Evolutionary conservation across 2,113 vertebrate species (phyloP).

Genomic region (Equus quagga): DNA sequence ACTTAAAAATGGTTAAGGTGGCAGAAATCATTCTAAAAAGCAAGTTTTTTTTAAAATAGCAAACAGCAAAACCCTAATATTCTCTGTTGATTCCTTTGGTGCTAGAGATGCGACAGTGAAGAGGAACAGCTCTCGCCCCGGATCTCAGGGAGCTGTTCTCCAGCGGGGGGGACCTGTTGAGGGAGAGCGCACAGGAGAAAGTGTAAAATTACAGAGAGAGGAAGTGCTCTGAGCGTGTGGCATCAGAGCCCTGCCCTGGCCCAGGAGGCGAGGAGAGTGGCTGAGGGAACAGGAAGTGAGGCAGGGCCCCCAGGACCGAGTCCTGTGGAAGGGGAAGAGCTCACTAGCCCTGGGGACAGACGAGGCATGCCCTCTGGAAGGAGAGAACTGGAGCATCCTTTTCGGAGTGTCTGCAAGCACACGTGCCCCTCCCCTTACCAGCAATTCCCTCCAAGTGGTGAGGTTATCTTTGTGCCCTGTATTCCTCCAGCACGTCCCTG

Average conservation of each 20-base stretch:
- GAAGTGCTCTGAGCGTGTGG: accelerated
- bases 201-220: accelerated
- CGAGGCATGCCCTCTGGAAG: accelerated
- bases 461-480: accelerated
- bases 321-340: background rate
- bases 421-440: accelerated
- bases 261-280: background rate
- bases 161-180: background rate
- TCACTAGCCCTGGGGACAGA: accelerated
- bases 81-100: background rate
- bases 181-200: accelerated
- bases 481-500: accelerated
- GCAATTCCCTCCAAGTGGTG: accelerated
- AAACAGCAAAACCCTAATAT: background rate
- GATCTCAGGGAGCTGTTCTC: background rate
- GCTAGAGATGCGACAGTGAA: background rate
- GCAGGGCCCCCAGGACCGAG: accelerated
- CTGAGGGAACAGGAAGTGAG: no score
- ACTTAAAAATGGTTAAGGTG: background rate
- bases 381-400: background rate
- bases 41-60: background rate
- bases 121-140: background rate
- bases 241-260: background rate
- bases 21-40: background rate
- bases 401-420: accelerated